These are phyloP conservation scores for Saguinus imperator DNA, from an alignment of 2,113 vertebrate genomes.

Conservation along the genomic window DNA sequence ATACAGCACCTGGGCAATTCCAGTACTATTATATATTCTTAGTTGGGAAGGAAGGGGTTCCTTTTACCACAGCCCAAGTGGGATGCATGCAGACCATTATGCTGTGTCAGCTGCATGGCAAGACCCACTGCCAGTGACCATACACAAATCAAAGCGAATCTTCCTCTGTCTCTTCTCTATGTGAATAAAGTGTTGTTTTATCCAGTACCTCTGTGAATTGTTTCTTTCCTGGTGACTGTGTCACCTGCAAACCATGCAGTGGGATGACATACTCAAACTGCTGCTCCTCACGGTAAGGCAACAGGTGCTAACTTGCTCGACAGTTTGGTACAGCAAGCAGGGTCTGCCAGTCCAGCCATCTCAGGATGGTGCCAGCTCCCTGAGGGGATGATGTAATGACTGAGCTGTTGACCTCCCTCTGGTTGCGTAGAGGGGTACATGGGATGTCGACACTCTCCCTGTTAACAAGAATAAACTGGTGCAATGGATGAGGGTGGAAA, in stretches of 20 bases:
- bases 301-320: not conserved
- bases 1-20: not conserved
- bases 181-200: not conserved
- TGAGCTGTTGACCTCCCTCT: not conserved
- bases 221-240: not conserved
- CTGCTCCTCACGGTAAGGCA: not conserved
- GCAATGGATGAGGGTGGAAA: not conserved
- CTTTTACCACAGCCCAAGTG: not conserved
- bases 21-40: not conserved
- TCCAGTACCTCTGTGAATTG: not conserved
- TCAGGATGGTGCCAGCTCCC: not conserved
- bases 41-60: not conserved
- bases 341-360: not conserved
- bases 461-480: not conserved
- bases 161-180: not conserved
- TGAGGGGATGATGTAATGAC: not conserved
- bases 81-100: not conserved
- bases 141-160: not conserved
- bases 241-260: not conserved
- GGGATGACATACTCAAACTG: not conserved
- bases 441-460: not conserved
- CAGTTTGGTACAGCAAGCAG: not conserved
- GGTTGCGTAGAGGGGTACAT: not conserved
- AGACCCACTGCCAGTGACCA: not conserved
- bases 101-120: not conserved